These are phyloP conservation scores for Paraescarpia echinospica DNA, from an alignment of 1,140 invertebrate genomes.

Conservation along the genomic window DNA sequence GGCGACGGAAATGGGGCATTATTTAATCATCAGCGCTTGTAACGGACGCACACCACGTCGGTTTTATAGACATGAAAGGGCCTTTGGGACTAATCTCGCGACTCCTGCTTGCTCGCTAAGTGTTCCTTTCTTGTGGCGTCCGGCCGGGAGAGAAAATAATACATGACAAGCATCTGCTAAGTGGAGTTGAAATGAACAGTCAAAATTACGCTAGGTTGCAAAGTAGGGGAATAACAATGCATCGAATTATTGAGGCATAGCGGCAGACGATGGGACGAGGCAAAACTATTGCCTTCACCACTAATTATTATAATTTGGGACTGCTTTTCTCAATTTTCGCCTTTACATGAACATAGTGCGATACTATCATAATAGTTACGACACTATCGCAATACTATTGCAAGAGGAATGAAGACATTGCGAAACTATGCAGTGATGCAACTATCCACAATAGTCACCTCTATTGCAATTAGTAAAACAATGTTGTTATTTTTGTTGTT, in stretches of 20 bases:
- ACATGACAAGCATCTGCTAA: neutral
- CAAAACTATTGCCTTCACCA: no score
- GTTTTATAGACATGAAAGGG: neutral
- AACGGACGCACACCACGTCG: neutral
- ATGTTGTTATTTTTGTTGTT: neutral
- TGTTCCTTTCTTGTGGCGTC: constrained; percentile 3
- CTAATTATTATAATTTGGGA: no score
- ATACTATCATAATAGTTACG: no score
- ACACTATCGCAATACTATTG: no score
- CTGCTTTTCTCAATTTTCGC: no score
- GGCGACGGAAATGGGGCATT: neutral
- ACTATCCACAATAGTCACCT: no score
- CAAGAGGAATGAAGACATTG: no score
- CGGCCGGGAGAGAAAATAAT: constrained; percentile 18
- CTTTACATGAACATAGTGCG: no score
- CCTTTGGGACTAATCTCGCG: neutral
- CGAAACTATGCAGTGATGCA: no score
- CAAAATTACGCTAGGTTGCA: neutral
- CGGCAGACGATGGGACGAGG: no score
- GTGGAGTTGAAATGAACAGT: neutral
- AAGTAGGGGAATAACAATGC: neutral
- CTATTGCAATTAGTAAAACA: neutral
- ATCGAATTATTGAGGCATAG: no score
- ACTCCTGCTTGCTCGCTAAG: neutral
- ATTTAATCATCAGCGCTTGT: neutral